Evolutionary conservation across 2,888 invertebrate species (phyloP).

Genomic region (Brenthis hecate): DNA sequence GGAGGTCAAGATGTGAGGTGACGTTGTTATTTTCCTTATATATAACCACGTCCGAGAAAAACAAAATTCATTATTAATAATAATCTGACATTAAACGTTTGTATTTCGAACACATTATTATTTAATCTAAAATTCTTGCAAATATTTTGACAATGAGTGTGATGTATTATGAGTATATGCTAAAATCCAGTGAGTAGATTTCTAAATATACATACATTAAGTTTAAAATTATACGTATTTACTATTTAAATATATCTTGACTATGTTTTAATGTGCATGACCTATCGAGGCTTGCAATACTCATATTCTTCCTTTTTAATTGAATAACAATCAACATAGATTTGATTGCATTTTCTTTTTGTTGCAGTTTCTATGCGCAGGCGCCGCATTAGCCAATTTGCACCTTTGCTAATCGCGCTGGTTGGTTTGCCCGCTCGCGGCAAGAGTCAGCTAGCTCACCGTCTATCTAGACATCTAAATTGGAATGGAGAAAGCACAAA

Average conservation of each 20-base stretch:
- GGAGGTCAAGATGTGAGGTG: conserved; percentile 33
- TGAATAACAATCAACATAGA: not conserved
- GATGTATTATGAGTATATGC: conserved; percentile 5
- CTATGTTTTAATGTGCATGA: no score
- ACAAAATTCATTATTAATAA: not conserved
- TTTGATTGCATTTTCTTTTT: conserved; percentile 36
- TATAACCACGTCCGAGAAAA: conserved; percentile 12
- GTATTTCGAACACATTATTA: not conserved
- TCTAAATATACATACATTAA: not conserved
- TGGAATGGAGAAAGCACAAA: conserved; percentile 94
- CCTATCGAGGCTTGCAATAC: no score
- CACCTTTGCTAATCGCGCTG: conserved; percentile 92
- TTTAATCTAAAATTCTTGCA: not conserved
- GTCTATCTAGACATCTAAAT: conserved; percentile 92
- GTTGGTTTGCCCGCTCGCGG: conserved; percentile 96
- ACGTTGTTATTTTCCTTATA: conserved; percentile 23
- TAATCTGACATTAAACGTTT: not conserved
- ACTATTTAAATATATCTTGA: no score
- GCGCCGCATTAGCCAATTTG: conserved; percentile 74
- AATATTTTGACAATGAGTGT: not conserved
- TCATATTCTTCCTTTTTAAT: not conserved
- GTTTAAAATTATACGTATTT: no score
- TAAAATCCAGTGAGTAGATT: conserved; percentile 2
- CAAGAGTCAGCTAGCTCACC: conserved; percentile 94
- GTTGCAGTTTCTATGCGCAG: conserved; percentile 76